A percentile compares a stretch with the other conserved stretches of the same genome.
Evolutionary conservation across 2,888 invertebrate species (phyloP).

Genomic region (Elmis aenea): DNA sequence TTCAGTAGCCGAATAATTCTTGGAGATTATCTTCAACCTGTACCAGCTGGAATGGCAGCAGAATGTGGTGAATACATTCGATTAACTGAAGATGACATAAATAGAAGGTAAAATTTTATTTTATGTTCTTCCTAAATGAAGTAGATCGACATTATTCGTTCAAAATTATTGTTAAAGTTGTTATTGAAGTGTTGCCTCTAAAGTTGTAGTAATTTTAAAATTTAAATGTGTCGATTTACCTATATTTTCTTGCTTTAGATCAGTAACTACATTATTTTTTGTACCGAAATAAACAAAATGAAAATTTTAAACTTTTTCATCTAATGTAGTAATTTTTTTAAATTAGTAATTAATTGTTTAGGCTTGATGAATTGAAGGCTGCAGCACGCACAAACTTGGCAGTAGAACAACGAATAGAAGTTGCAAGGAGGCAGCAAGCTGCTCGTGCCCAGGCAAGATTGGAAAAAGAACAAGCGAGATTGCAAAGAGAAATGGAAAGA

Average conservation of each 20-base stretch:
- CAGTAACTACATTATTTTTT: too few species aligned
- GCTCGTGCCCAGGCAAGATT: constrained; percentile 70
- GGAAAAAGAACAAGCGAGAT: constrained; percentile 61
- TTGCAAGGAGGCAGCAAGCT: constrained; percentile 67
- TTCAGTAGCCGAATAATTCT: constrained; percentile 85
- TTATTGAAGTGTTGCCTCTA: too few species aligned
- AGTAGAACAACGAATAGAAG: constrained; percentile 71
- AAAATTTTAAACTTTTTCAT: too few species aligned
- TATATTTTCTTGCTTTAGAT: too few species aligned
- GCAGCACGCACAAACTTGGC: constrained; percentile 60
- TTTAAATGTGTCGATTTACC: too few species aligned
- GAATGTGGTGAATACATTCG: constrained; percentile 70
- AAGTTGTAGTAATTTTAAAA: too few species aligned
- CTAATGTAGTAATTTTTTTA: too few species aligned
- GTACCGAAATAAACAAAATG: too few species aligned
- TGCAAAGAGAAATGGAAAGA: constrained; percentile 70
- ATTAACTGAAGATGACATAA: constrained; percentile 77
- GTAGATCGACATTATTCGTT: background rate
- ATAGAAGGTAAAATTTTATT: constrained; percentile 55
- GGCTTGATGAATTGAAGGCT: constrained; percentile 63
- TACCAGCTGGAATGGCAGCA: constrained; percentile 55
- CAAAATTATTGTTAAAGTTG: too few species aligned
- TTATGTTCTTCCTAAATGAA: too few species aligned
- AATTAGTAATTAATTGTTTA: too few species aligned
- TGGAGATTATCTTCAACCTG: constrained; percentile 86